These are phyloP conservation scores for Patiria pectinifera DNA, from an alignment of 53 echinoderm and acorn worm genomes.

Conservation along the genomic window DNA sequence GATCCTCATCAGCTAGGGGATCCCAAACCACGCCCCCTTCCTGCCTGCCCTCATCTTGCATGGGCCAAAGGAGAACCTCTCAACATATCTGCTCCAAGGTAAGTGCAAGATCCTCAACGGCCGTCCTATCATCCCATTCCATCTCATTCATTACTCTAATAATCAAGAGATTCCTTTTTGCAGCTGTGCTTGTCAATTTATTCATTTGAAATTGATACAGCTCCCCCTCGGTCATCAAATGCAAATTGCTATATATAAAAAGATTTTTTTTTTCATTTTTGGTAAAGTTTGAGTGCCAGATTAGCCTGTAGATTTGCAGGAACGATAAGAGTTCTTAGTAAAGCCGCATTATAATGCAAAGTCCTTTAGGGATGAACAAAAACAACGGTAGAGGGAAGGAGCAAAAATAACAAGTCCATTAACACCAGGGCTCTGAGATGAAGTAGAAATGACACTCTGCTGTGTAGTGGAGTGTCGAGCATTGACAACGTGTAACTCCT, in stretches of 20 bases:
- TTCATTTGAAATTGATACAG: background rate
- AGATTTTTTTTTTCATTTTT: background rate
- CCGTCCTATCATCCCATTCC: too few relatives aligned
- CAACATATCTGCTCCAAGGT: slow-evolving; percentile 97
- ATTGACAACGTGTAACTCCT: background rate
- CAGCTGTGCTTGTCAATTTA: background rate
- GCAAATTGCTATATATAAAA: background rate
- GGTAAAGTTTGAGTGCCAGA: background rate
- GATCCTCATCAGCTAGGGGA: slow-evolving; percentile 87
- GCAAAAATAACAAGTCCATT: slow-evolving; percentile 22
- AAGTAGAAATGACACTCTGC: slow-evolving; percentile 9
- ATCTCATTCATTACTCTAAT: background rate
- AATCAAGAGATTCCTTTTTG: background rate
- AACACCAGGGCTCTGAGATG: background rate
- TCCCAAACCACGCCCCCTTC: slow-evolving; percentile 87
- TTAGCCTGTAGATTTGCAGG: background rate
- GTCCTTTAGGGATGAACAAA: background rate
- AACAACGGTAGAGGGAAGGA: background rate
- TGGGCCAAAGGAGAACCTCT: slow-evolving; percentile 97
- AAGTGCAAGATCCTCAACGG: slow-evolving; percentile 21
- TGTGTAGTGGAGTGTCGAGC: background rate
- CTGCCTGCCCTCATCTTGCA: slow-evolving; percentile 92
- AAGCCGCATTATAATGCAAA: background rate
- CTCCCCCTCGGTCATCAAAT: background rate
- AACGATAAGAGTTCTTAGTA: background rate